phyloP scores from a whole-genome alignment of 2,113 vertebrate genomes.

The Oxyura jamaicensis region DNA sequence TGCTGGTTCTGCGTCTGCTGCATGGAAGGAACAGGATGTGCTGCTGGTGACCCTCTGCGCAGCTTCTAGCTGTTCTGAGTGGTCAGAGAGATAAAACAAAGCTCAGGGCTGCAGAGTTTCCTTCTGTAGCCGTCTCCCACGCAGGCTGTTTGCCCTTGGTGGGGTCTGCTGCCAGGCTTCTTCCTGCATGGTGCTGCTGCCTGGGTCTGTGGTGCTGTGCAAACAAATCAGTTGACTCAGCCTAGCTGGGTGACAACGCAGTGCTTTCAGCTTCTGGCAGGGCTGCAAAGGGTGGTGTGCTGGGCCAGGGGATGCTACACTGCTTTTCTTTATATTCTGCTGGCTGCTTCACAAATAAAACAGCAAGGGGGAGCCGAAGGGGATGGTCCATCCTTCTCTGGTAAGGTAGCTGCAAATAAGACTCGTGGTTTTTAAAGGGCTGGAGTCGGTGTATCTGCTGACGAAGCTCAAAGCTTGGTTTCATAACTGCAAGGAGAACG shows the following conservation, averaged over 20 bases:
- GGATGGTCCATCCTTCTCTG: neutral
- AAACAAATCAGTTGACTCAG: neutral
- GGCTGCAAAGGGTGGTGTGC: neutral
- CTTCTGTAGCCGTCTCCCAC: neutral
- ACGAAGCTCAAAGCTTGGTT: neutral
- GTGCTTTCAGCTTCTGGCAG: neutral
- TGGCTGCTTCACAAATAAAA: neutral
- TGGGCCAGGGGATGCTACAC: neutral
- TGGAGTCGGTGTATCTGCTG: neutral
- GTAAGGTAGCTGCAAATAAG: neutral
- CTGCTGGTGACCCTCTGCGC: neutral
- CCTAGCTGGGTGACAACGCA: neutral
- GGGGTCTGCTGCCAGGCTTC: neutral
- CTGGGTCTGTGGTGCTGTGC: neutral
- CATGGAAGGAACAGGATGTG: neutral
- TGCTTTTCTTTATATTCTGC: neutral
- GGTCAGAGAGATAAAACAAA: neutral
- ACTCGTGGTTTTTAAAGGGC: neutral
- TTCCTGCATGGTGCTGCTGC: accelerated
- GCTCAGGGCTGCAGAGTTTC: neutral
- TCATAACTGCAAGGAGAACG: neutral
- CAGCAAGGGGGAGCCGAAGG: neutral
- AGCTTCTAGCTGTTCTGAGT: neutral
- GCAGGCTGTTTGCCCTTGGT: accelerated
- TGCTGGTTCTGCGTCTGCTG: neutral